Conservation (phyloP, 2,888 invertebrate genomes). For the Lasioglossum zephyrum region DNA sequence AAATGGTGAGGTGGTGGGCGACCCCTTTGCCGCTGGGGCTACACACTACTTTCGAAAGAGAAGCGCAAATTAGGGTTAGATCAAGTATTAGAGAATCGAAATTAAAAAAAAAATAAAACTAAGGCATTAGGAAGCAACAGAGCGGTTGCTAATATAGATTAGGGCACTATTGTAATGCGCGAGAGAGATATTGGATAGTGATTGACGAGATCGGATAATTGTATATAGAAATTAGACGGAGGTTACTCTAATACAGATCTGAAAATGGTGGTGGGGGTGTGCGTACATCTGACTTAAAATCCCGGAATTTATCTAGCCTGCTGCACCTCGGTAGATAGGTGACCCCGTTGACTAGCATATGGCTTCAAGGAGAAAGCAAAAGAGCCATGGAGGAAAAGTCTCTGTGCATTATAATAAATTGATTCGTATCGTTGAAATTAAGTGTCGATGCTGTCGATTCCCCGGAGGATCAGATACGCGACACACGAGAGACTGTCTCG, state of each 20-base stretch:
- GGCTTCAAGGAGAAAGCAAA: not conserved
- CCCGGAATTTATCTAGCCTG: not conserved
- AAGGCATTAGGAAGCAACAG: too few relatives aligned
- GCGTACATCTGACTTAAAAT: not conserved
- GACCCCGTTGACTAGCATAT: not conserved
- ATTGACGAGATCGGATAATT: too few relatives aligned
- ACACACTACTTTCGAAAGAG: too few relatives aligned
- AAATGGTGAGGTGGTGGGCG: not conserved
- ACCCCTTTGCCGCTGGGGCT: too few relatives aligned
- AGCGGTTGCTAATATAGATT: too few relatives aligned
- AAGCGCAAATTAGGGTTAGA: too few relatives aligned
- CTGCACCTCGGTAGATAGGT: not conserved
- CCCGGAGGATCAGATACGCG: not conserved
- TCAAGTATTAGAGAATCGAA: too few relatives aligned
- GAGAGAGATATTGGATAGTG: too few relatives aligned
- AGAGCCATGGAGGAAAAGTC: not conserved
- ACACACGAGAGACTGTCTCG: not conserved
- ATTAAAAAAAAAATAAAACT: too few relatives aligned
- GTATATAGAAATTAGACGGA: too few relatives aligned
- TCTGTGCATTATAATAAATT: not conserved
- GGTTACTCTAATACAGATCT: not conserved
- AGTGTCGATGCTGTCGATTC: slow-evolving; percentile 4
- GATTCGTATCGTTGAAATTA: not conserved
- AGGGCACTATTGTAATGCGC: too few relatives aligned
- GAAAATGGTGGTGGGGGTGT: not conserved